Evolutionary conservation across 2,797 vertebrate genomes (phyloP).

Genomic region (Trachops cirrhosus): DNA sequence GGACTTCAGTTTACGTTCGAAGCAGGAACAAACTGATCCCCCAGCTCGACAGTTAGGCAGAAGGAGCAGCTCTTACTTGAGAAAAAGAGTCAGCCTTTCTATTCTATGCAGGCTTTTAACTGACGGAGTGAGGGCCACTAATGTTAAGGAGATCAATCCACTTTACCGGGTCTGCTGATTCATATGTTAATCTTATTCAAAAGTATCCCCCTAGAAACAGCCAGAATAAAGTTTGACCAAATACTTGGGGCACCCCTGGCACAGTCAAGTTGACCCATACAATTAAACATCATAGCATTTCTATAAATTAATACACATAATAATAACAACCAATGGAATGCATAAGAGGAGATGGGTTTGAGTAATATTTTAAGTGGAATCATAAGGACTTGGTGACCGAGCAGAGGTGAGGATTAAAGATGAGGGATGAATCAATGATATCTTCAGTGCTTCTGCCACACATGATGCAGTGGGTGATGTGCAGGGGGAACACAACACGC

Average conservation of each 20-base stretch:
- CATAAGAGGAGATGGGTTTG: neutral
- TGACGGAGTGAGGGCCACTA: neutral
- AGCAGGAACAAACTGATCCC: neutral
- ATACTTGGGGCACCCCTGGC: neutral
- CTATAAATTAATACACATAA: neutral
- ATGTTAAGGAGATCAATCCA: neutral
- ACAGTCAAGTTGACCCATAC: neutral
- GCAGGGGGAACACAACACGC: constrained; percentile 57
- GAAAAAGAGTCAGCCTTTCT: neutral
- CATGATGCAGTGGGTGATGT: neutral
- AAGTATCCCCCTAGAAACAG: neutral
- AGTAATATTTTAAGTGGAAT: constrained; percentile 5
- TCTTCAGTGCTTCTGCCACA: neutral
- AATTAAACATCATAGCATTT: neutral
- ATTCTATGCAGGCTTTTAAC: neutral
- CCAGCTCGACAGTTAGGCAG: neutral
- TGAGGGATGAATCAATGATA: neutral
- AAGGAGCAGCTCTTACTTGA: neutral
- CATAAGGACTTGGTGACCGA: neutral
- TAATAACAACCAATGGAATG: neutral
- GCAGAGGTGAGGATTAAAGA: constrained; percentile 66
- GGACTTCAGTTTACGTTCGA: neutral
- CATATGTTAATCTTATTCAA: neutral
- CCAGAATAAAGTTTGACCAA: neutral
- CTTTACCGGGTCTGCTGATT: neutral